These are phyloP conservation scores for Helostoma temminkii DNA, from an alignment of 2,797 vertebrate genomes.

Conservation along the genomic window DNA sequence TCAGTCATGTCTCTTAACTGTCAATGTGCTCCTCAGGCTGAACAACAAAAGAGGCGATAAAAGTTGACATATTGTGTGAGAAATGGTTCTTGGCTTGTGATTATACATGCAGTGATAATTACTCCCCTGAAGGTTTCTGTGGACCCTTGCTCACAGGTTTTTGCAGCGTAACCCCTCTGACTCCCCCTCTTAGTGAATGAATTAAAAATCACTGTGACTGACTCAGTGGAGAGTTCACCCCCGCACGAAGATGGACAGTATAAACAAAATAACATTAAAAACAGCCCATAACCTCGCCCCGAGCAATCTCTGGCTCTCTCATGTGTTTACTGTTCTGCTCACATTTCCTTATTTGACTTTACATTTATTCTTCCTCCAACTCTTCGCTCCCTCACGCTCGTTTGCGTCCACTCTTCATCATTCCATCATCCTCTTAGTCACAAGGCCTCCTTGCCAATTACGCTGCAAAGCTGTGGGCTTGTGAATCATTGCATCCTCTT, in stretches of 20 bases:
- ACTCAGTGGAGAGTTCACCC: slow-evolving; percentile 35
- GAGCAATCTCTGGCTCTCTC: slow-evolving; percentile 48
- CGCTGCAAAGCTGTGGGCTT: slow-evolving; percentile 17
- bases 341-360: slow-evolving; percentile 53
- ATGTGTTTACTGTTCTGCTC: slow-evolving; percentile 47
- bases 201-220: slow-evolving; percentile 60
- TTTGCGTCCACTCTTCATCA: slow-evolving; percentile 33
- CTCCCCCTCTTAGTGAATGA: slow-evolving; percentile 38
- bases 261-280: slow-evolving; percentile 65
- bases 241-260: slow-evolving; percentile 57
- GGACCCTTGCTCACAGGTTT: slow-evolving; percentile 47
- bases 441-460: slow-evolving; percentile 51
- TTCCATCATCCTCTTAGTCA: slow-evolving; percentile 37
- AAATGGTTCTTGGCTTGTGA: slow-evolving; percentile 63
- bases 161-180: slow-evolving; percentile 30
- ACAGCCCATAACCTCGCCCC: slow-evolving; percentile 56
- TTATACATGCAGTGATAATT: slow-evolving; percentile 77
- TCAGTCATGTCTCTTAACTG: slow-evolving; percentile 51
- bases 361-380: slow-evolving; percentile 23
- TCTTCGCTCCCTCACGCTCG: slow-evolving; percentile 28
- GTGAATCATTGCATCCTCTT: slow-evolving; percentile 56
- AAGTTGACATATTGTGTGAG: slow-evolving; percentile 48
- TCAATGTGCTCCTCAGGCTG: slow-evolving; percentile 36
- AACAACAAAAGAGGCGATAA: slow-evolving; percentile 24
- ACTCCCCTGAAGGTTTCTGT: slow-evolving; percentile 50